phyloP scores from a whole-genome alignment of 2,888 invertebrate genomes.

The Tachina lurida region DNA sequence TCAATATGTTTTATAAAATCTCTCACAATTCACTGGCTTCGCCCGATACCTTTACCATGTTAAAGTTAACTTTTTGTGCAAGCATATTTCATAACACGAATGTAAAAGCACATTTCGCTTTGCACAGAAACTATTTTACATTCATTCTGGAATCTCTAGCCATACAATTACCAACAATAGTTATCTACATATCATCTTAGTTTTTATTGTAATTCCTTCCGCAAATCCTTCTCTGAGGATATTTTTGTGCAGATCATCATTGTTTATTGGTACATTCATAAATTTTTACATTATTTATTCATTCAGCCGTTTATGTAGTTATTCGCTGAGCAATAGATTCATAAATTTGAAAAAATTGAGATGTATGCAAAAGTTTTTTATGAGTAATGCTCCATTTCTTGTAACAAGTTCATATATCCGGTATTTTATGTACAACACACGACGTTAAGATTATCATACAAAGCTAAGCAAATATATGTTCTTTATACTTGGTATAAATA shows the following conservation, averaged over 20 bases:
- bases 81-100: background rate
- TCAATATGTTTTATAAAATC: no score
- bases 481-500: background rate
- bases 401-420: constrained; percentile 39
- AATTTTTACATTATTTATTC: background rate
- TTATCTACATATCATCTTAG: constrained; percentile 10
- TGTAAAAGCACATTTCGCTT: background rate
- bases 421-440: constrained; percentile 30
- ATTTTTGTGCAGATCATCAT: background rate
- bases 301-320: background rate
- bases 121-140: background rate
- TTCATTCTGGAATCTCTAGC: background rate
- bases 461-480: background rate
- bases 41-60: background rate
- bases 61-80: background rate
- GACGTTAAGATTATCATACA: background rate
- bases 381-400: background rate
- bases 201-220: background rate
- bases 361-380: constrained; percentile 13
- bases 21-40: no score
- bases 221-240: background rate
- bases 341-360: background rate
- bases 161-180: constrained; percentile 28
- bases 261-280: constrained; percentile 12
- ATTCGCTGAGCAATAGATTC: background rate